Evolutionary conservation across 2,113 vertebrate genomes (phyloP), one percentile per base, ranked within the genome.

Genomic region (Candoia aspera): DNA sequence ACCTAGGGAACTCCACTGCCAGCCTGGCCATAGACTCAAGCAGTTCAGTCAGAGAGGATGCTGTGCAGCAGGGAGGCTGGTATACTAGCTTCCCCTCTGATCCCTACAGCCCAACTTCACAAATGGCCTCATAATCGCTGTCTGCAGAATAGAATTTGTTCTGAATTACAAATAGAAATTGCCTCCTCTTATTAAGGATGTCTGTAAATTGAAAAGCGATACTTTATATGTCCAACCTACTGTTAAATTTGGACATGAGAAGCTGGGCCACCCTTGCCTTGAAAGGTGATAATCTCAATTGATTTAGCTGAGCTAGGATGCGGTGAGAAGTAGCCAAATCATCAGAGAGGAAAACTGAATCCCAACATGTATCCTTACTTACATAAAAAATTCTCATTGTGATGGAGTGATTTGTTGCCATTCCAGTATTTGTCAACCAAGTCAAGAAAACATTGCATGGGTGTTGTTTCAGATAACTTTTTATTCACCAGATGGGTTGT

Each of bases 401-500:
- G 58, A 54, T 97, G 98, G 91, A 98, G 97, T 1, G 98, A 97
- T 64, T 93, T 96, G 93, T 95, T 92, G 86, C 97, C 97, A 0
- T 91, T 96, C 98, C 98, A 98, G 95, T 98, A 96, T 96, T 97
- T 98, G 95, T 98, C 98, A 91, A 98, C 97, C 0, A 98, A 96
- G 91, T 97, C 96, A 0, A 98, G 96, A 24, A 98, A 97, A 6
- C 95, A 93, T 86, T 98, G 97, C 84, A 98, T 95, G 4, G 96
- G 95, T 0, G 9, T 88, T 37, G 37, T n/a, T 79, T 96, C 92
- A 87, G 58, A 90, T 8, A 84, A 1, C 3, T 93, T 95, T 97
- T 92, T 97, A 95, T 54, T 97, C 96, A 84, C 91, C 87, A 84
- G 2, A 85, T 94, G 96, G n/a, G 0, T 17, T 57, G 46, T 68